phyloP scores from a whole-genome alignment of 2,797 vertebrate genomes.

The Hyperoplus immaculatus region DNA sequence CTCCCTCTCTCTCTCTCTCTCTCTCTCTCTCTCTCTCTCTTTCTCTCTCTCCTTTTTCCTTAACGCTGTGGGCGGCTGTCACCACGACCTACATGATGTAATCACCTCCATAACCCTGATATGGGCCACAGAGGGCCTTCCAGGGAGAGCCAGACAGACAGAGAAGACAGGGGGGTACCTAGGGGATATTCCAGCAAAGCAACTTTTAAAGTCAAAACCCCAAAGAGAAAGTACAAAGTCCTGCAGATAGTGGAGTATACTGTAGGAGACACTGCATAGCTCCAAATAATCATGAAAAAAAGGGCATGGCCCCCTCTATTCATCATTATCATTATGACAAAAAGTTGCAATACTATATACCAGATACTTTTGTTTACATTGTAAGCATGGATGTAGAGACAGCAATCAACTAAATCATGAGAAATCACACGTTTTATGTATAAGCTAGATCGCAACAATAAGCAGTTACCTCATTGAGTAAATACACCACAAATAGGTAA shows the following conservation, averaged over 20 bases:
- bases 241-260: not conserved
- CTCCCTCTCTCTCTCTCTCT: slow-evolving; percentile 46
- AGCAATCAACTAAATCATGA: not conserved
- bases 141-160: slow-evolving; percentile 53
- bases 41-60: slow-evolving; percentile 37
- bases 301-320: not conserved
- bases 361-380: not conserved
- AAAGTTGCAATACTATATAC: not conserved
- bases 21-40: no score
- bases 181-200: slow-evolving; percentile 51
- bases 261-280: not conserved
- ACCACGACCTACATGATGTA: slow-evolving; percentile 85
- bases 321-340: not conserved
- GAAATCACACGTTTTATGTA: not conserved
- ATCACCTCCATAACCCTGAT: slow-evolving; percentile 83
- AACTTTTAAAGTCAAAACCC: slow-evolving; percentile 57
- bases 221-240: slow-evolving; percentile 29
- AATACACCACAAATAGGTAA: slow-evolving; percentile 12
- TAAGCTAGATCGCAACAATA: not conserved
- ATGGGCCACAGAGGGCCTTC: slow-evolving; percentile 69
- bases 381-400: not conserved
- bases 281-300: not conserved
- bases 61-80: slow-evolving; percentile 81
- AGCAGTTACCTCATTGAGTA: slow-evolving; percentile 24
- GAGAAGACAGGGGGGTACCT: slow-evolving; percentile 32